These are phyloP conservation scores for Erethizon dorsatum DNA, from an alignment of 2,797 vertebrate species.

Conservation along the genomic window DNA sequence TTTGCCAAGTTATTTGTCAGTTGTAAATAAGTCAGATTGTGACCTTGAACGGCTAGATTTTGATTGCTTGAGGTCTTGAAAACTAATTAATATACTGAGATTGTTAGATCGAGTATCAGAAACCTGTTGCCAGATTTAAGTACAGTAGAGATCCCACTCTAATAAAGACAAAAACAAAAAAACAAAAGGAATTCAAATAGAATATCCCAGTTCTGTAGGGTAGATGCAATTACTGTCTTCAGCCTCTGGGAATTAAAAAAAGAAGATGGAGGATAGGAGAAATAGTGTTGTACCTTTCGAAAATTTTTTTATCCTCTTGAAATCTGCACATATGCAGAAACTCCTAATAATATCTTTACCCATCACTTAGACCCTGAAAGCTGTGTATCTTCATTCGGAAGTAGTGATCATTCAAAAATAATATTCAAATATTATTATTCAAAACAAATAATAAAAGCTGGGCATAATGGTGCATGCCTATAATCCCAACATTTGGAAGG, in stretches of 20 bases:
- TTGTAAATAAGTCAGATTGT: slow-evolving; percentile 92
- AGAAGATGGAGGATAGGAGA: background rate
- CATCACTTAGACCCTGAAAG: slow-evolving; percentile 1
- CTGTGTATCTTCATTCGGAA: slow-evolving; percentile 19
- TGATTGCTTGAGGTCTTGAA: slow-evolving; percentile 87
- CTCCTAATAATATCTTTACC: background rate
- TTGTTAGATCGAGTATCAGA: slow-evolving; percentile 86
- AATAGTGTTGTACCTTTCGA: background rate
- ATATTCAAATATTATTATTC: background rate
- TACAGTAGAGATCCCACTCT: background rate
- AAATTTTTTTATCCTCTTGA: slow-evolving; percentile 9
- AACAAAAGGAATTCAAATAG: slow-evolving; percentile 48
- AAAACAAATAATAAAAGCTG: background rate
- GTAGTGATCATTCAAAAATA: background rate
- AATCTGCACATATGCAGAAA: slow-evolving; percentile 37
- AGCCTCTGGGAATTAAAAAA: background rate
- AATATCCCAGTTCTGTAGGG: background rate
- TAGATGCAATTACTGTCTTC: slow-evolving; percentile 60
- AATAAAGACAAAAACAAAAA: slow-evolving; percentile 22
- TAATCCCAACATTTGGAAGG: background rate
- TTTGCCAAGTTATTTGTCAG: slow-evolving; percentile 90
- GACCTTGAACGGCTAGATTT: slow-evolving; percentile 89
- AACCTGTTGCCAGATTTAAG: slow-evolving; percentile 88
- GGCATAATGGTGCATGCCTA: background rate
- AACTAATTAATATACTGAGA: slow-evolving; percentile 90